A percentile compares a stretch with the other conserved stretches of the same genome.
Evolutionary conservation across 1,140 invertebrate species (phyloP).

Genomic region (Trinorchestia longiramus): DNA sequence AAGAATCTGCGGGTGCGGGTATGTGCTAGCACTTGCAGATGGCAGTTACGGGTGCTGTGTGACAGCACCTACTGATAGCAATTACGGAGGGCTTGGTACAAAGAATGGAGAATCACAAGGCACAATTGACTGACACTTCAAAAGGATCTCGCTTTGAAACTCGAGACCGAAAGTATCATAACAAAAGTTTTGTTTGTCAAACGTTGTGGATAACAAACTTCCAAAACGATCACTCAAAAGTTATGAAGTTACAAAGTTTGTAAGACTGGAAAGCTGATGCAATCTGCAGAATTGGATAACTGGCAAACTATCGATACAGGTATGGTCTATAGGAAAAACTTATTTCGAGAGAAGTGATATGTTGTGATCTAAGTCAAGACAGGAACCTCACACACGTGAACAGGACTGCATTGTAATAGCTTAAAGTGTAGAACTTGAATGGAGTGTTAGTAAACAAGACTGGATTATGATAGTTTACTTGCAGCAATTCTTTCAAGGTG

Average conservation of each 20-base stretch:
- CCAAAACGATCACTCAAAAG: not conserved
- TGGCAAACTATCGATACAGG: not conserved
- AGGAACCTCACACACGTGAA: not conserved
- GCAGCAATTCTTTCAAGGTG: too few species aligned
- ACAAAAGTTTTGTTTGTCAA: not conserved
- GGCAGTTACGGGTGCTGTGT: not conserved
- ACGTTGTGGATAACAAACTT: not conserved
- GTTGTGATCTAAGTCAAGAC: not conserved
- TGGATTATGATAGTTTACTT: too few species aligned
- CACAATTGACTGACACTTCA: not conserved
- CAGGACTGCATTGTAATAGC: not conserved
- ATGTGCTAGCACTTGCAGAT: not conserved
- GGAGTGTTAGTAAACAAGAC: too few species aligned
- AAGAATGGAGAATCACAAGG: not conserved
- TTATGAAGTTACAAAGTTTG: not conserved
- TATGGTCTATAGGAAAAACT: not conserved
- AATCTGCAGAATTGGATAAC: not conserved
- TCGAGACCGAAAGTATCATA: not conserved
- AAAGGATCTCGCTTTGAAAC: not conserved
- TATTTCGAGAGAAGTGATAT: not conserved
- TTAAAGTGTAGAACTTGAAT: not conserved
- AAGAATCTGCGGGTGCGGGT: too few species aligned
- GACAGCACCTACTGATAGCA: too few species aligned
- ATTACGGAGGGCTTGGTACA: not conserved
- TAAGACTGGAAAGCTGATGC: not conserved